These are phyloP conservation scores for Pseudorasbora parva DNA, from an alignment of 2,113 vertebrate genomes.

Conservation along the genomic window DNA sequence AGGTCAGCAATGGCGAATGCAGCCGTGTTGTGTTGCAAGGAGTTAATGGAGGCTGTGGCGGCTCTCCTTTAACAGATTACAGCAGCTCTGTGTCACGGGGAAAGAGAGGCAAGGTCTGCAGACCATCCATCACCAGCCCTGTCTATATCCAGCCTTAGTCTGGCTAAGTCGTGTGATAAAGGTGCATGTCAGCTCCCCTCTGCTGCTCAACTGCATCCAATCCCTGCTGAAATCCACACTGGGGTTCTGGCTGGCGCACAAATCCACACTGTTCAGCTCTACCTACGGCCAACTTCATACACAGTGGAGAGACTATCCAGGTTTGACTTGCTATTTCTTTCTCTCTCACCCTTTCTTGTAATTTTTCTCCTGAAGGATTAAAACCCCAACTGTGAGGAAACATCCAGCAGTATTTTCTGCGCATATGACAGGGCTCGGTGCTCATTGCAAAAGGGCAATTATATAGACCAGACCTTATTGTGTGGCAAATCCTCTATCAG, in stretches of 20 bases:
- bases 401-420: constrained; percentile 41
- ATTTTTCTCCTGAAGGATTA: constrained; percentile 14
- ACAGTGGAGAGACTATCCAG: constrained; percentile 38
- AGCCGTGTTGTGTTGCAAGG: constrained; percentile 67
- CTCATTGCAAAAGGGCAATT: constrained; percentile 58
- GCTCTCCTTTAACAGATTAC: constrained; percentile 76
- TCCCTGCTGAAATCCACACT: constrained; percentile 68
- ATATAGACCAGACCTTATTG: constrained; percentile 63
- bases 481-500: constrained; percentile 69
- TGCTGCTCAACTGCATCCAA: constrained; percentile 71
- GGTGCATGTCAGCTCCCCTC: constrained; percentile 74
- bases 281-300: constrained; percentile 52
- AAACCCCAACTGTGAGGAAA: constrained; percentile 36
- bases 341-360: constrained; percentile 37
- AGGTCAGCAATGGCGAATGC: constrained; percentile 67
- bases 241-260: constrained; percentile 56
- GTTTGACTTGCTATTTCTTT: constrained; percentile 44
- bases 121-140: constrained; percentile 73
- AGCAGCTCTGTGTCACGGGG: constrained; percentile 72
- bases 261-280: constrained; percentile 54
- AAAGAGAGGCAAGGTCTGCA: constrained; percentile 70
- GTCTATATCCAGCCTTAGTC: constrained; percentile 72
- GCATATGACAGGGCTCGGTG: constrained; percentile 45
- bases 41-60: constrained; percentile 74
- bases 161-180: constrained; percentile 77